These are phyloP conservation scores for Indicator indicator DNA, from an alignment of 2,113 vertebrate species.

Conservation along the genomic window DNA sequence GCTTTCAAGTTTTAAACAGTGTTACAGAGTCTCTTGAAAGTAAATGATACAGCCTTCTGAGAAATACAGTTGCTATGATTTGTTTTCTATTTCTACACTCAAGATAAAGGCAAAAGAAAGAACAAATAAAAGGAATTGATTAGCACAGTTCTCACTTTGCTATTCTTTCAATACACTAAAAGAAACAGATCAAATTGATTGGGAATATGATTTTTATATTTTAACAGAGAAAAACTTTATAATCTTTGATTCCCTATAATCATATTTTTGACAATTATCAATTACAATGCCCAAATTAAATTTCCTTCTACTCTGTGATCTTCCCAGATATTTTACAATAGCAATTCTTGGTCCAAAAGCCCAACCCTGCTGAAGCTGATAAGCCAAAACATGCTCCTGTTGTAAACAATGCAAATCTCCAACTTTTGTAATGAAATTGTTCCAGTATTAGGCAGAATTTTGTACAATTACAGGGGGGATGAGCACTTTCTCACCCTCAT, in stretches of 20 bases:
- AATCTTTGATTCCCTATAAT: background rate
- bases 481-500: background rate
- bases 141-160: conserved; percentile 38
- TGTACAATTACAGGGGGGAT: background rate
- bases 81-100: conserved; percentile 74
- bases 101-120: conserved; percentile 73
- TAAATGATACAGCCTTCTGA: conserved; percentile 76
- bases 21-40: conserved; percentile 80
- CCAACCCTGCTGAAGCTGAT: background rate
- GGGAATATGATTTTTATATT: background rate
- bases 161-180: background rate
- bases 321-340: background rate
- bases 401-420: background rate
- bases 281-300: background rate
- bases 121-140: conserved; percentile 76
- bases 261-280: background rate
- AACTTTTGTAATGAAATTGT: background rate
- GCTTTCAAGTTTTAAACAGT: conserved; percentile 81
- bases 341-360: background rate
- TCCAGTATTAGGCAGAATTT: background rate
- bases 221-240: background rate
- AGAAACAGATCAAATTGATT: background rate
- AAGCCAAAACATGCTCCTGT: background rate
- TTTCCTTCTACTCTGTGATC: background rate
- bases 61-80: conserved; percentile 73